Evolutionary conservation across 2,888 invertebrate species (phyloP).

Genomic region (Neoascia interrupta): DNA sequence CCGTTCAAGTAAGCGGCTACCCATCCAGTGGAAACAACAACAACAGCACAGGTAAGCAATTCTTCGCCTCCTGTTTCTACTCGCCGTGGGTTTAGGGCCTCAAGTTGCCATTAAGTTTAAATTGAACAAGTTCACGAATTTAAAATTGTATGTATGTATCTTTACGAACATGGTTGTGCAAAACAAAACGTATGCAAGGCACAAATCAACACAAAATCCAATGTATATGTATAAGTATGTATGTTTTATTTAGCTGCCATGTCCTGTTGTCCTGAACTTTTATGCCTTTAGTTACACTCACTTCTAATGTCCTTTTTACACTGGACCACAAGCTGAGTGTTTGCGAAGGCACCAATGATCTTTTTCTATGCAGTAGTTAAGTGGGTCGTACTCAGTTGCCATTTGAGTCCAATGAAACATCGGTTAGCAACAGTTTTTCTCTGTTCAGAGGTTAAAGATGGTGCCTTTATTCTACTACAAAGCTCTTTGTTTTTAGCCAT

Average conservation of each 20-base stretch:
- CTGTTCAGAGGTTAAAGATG: too few relatives aligned
- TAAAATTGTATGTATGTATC: conserved; percentile 23
- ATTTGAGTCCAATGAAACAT: too few relatives aligned
- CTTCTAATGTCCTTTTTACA: too few relatives aligned
- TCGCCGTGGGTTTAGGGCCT: conserved; percentile 76
- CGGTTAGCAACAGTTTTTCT: too few relatives aligned
- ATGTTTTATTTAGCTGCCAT: conserved; percentile 2
- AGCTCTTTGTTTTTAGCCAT: too few relatives aligned
- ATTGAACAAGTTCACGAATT: conserved; percentile 33
- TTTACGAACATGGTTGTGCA: conserved; percentile 57
- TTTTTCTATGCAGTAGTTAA: too few relatives aligned
- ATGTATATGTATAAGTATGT: neutral
- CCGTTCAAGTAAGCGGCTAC: conserved; percentile 52
- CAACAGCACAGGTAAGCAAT: conserved; percentile 74
- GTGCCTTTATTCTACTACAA: too few relatives aligned
- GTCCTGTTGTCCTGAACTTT: neutral
- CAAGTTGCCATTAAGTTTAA: neutral
- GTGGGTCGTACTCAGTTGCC: too few relatives aligned
- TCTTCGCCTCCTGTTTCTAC: conserved; percentile 77
- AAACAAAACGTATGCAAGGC: conserved; percentile 15
- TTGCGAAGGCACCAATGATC: too few relatives aligned
- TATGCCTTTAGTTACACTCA: neutral
- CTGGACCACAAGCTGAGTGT: too few relatives aligned
- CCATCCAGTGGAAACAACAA: conserved; percentile 60
- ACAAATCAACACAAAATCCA: conserved; percentile 38